phyloP scores from a whole-genome alignment of 2,797 vertebrate species.

The Natrix natrix region DNA sequence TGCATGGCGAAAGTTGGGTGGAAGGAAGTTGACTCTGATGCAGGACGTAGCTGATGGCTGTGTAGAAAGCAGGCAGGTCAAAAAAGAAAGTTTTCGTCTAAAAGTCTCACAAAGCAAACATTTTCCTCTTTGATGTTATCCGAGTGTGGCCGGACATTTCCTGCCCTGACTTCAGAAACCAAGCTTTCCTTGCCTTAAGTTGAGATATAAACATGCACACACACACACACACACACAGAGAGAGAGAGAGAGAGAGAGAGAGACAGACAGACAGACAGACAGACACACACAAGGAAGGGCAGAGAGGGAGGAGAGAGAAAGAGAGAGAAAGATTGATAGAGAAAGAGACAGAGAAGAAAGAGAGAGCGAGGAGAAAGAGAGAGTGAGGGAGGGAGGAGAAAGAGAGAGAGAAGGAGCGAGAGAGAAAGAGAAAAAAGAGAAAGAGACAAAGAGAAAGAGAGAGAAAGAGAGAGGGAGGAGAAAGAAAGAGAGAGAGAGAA shows the following conservation, averaged over 20 bases:
- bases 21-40: neutral
- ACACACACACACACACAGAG: fast-evolving
- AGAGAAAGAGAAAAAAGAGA: too few species aligned
- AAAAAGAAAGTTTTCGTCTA: neutral
- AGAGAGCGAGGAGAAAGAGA: too few species aligned
- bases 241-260: neutral
- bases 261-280: too few species aligned
- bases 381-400: too few species aligned
- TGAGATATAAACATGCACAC: fast-evolving
- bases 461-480: too few species aligned
- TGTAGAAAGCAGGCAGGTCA: neutral
- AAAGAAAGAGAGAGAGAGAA: too few species aligned
- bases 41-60: neutral
- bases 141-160: neutral
- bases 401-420: too few species aligned
- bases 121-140: neutral
- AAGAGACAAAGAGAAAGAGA: fast-evolving
- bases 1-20: constrained; percentile 47
- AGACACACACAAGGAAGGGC: too few species aligned
- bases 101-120: neutral
- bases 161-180: neutral
- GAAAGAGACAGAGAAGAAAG: too few species aligned
- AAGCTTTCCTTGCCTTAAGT: neutral
- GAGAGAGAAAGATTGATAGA: fast-evolving
- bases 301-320: too few species aligned